phyloP scores from a whole-genome alignment of 2,888 invertebrate species.

The Lagria hirta region DNA sequence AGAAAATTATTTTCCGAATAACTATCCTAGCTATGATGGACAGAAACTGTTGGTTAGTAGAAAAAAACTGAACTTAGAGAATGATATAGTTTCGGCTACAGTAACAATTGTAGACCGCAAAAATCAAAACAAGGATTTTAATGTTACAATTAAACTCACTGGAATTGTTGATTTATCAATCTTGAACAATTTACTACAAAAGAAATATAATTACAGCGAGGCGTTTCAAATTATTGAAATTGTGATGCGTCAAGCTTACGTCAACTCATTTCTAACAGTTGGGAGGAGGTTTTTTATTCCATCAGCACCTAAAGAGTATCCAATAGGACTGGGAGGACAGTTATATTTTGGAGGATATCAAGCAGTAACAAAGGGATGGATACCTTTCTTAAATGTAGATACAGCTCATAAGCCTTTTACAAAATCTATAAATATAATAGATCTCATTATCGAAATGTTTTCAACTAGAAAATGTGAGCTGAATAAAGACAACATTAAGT shows the following conservation, averaged over 20 bases:
- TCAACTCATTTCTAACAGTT: slow-evolving; percentile 4
- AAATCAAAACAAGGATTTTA: background rate
- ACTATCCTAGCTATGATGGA: slow-evolving; percentile 8
- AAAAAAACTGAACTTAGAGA: background rate
- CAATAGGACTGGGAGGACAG: slow-evolving; percentile 1
- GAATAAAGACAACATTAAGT: background rate
- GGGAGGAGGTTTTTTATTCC: slow-evolving; percentile 7
- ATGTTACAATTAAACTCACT: slow-evolving; percentile 3
- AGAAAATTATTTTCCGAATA: background rate
- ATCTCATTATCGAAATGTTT: slow-evolving; percentile 9
- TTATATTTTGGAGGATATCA: slow-evolving; percentile 10
- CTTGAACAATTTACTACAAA: slow-evolving; percentile 9
- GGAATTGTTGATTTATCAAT: slow-evolving; percentile 3
- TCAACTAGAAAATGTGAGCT: background rate
- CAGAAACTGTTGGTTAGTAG: slow-evolving; percentile 3
- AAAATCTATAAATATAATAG: background rate
- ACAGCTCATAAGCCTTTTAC: slow-evolving; percentile 11
- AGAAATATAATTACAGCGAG: slow-evolving; percentile 3
- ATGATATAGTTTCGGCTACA: background rate
- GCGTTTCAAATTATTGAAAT: slow-evolving; percentile 9
- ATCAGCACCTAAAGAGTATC: background rate
- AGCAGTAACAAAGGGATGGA: slow-evolving; percentile 2
- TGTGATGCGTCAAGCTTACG: slow-evolving; percentile 10
- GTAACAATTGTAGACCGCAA: background rate
- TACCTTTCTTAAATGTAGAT: slow-evolving; percentile 7